phyloP scores from a whole-genome alignment of 2,888 invertebrate genomes.

The Exephanes ischioxanthus region DNA sequence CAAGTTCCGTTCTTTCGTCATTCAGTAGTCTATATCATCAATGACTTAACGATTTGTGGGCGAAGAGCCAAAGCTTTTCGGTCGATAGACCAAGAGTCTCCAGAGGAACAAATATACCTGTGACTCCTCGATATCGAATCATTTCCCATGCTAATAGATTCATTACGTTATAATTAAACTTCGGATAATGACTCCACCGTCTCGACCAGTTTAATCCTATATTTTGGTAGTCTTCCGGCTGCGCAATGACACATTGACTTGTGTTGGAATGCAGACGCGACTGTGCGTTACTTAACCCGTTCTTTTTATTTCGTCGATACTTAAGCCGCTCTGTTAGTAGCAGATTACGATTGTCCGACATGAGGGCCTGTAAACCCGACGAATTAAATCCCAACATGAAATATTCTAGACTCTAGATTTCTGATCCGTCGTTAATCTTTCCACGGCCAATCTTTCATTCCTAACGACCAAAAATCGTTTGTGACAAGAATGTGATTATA shows the following conservation, averaged over 20 bases:
- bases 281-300: not conserved
- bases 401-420: not conserved
- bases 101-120: not conserved
- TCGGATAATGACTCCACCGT: not conserved
- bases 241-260: not conserved
- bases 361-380: not conserved
- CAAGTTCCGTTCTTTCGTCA: too few species aligned
- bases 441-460: not conserved
- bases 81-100: not conserved
- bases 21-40: too few species aligned
- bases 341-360: slow-evolving; percentile 2
- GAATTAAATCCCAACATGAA: not conserved
- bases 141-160: slow-evolving; percentile 17
- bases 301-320: not conserved
- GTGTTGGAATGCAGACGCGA: slow-evolving; percentile 17
- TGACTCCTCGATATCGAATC: not conserved
- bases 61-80: not conserved
- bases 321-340: slow-evolving; percentile 7
- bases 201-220: not conserved
- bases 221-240: not conserved
- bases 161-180: slow-evolving; percentile 21
- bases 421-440: not conserved
- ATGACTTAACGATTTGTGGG: not conserved
- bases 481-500: not conserved
- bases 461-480: not conserved